phyloP scores from a whole-genome alignment of 1,140 invertebrate species.

The Sycophaga agraensis region DNA sequence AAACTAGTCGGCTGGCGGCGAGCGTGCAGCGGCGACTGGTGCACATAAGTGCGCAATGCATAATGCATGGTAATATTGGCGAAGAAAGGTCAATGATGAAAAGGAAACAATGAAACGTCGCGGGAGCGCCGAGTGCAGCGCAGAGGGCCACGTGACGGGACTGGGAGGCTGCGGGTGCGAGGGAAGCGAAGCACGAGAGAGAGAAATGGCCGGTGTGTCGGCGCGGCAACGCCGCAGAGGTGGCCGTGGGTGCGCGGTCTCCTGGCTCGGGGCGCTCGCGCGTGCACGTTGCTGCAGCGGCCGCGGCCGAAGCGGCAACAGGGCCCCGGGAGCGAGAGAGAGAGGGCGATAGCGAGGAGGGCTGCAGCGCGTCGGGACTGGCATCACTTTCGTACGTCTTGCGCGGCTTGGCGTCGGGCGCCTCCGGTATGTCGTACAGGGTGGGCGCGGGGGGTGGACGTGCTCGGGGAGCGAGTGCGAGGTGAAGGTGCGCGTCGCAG shows the following conservation, averaged over 20 bases:
- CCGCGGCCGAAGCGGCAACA: background rate
- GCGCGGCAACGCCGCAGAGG: background rate
- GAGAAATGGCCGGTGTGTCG: background rate
- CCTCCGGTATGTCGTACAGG: too few relatives aligned
- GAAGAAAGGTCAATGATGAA: too few relatives aligned
- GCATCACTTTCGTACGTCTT: too few relatives aligned
- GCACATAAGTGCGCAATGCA: too few relatives aligned
- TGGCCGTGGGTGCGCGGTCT: background rate
- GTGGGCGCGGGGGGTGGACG: too few relatives aligned
- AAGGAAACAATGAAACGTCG: constrained; percentile 5
- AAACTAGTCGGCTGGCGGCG: too few relatives aligned
- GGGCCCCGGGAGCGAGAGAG: background rate
- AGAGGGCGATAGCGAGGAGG: background rate
- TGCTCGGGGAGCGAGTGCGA: too few relatives aligned
- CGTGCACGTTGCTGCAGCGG: too few relatives aligned
- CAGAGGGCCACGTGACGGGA: background rate
- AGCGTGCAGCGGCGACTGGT: too few relatives aligned
- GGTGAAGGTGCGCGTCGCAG: background rate
- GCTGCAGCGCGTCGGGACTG: background rate
- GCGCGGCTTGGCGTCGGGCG: too few relatives aligned
- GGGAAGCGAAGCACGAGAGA: background rate
- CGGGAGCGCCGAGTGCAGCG: background rate
- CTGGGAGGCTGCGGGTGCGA: background rate
- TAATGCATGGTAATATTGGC: too few relatives aligned
- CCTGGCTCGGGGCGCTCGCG: background rate